Conservation (phyloP, 2,888 invertebrate genomes). For the Trissonchulus sp. region DNA sequence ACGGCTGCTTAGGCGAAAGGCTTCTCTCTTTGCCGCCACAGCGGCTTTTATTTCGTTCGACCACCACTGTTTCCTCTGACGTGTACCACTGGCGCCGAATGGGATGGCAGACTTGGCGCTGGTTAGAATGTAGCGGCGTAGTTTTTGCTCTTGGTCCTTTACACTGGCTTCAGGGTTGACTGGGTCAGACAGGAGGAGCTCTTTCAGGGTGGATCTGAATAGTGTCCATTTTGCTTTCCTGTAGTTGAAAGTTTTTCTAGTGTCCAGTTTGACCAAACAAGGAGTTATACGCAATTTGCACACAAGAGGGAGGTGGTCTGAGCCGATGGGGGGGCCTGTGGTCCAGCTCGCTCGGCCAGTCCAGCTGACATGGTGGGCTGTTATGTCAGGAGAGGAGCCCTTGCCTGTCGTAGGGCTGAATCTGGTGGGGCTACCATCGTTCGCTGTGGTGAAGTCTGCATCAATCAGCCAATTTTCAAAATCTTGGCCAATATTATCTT, state of each 20-base stretch:
- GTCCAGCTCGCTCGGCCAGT: too few relatives aligned
- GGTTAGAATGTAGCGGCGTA: too few relatives aligned
- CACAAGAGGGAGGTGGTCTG: too few relatives aligned
- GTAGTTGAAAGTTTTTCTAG: too few relatives aligned
- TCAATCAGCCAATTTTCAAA: not conserved
- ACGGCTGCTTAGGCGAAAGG: not conserved
- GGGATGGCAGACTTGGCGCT: not conserved
- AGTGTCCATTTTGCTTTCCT: too few relatives aligned
- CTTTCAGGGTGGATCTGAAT: too few relatives aligned
- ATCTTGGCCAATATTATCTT: not conserved
- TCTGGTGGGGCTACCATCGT: not conserved
- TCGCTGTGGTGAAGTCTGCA: not conserved
- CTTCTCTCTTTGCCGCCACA: not conserved
- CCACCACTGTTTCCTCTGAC: slow-evolving; percentile 8
- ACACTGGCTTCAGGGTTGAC: too few relatives aligned
- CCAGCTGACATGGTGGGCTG: not conserved
- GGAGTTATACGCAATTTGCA: too few relatives aligned
- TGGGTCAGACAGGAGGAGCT: too few relatives aligned
- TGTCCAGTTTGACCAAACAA: too few relatives aligned
- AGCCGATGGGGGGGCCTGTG: too few relatives aligned
- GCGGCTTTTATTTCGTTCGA: not conserved
- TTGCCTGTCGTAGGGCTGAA: not conserved
- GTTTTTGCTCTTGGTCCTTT: too few relatives aligned
- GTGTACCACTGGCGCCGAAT: not conserved
- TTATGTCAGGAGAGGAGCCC: not conserved